Conservation (phyloP, 2,113 vertebrate species). For the Sapayoa aenigma region DNA sequence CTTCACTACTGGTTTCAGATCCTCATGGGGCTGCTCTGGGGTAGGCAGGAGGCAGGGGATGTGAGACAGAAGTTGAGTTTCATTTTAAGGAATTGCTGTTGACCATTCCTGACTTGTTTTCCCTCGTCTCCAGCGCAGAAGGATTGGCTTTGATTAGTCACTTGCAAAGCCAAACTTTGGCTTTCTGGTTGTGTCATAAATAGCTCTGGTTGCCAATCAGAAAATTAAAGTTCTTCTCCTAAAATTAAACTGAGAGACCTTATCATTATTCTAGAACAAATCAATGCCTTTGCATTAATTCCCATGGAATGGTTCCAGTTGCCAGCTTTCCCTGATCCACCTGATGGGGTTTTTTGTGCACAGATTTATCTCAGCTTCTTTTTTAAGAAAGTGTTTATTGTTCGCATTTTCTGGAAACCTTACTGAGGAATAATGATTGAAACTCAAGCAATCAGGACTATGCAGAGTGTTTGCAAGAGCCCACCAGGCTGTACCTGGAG, state of each 20-base stretch:
- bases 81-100: background rate
- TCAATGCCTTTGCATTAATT: conserved; percentile 7
- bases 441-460: background rate
- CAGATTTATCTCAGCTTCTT: background rate
- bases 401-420: background rate
- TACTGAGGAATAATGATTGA: background rate
- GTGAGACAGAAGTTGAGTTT: background rate
- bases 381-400: background rate
- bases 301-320: background rate
- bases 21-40: background rate
- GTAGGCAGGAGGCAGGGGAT: background rate
- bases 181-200: background rate
- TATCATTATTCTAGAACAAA: background rate
- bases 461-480: background rate
- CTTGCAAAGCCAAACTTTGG: background rate
- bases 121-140: background rate
- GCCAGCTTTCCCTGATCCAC: background rate
- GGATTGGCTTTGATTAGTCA: background rate
- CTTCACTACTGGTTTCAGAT: background rate
- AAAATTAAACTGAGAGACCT: background rate
- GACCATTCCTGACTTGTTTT: background rate
- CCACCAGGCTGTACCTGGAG: background rate
- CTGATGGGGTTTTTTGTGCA: rapidly evolving
- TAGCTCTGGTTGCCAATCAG: background rate
- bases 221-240: conserved; percentile 1